Evolutionary conservation across 2,888 invertebrate genomes (phyloP).

Genomic region (Rhamnusium bicolor): DNA sequence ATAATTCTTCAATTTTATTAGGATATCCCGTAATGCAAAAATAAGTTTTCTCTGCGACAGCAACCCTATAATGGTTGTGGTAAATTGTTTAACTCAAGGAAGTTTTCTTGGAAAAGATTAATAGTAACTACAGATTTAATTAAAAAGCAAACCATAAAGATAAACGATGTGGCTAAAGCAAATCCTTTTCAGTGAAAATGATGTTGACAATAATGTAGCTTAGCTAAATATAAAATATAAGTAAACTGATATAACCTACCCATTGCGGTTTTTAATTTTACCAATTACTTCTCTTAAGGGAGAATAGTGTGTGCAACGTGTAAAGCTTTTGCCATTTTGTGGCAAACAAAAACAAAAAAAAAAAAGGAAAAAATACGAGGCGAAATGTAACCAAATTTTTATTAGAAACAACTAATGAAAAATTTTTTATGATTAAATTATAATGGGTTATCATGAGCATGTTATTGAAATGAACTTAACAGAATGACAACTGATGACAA

Average conservation of each 20-base stretch:
- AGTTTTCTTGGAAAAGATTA: constrained; percentile 4
- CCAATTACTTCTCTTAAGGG: not conserved
- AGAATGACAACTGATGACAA: no score
- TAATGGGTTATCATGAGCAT: no score
- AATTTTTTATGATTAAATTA: no score
- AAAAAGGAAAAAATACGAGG: no score
- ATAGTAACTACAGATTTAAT: constrained; percentile 22
- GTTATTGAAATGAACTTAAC: no score
- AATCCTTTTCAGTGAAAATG: constrained; percentile 3
- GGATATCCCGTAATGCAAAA: no score
- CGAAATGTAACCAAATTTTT: no score
- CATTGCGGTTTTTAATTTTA: not conserved
- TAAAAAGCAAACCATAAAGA: constrained; percentile 21
- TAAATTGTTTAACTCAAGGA: constrained; percentile 14
- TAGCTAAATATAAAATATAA: not conserved
- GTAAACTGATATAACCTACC: not conserved
- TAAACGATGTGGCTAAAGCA: constrained; percentile 14
- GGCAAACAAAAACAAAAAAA: no score
- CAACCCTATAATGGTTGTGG: not conserved
- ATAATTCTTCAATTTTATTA: no score
- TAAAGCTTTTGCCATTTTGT: no score
- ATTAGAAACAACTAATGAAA: no score
- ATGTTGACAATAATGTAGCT: not conserved
- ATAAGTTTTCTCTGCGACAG: constrained; percentile 10
- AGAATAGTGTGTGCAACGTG: not conserved